Base-by-base conservation (phyloP, 2,888 invertebrate species). In the Idaea aversata region DNA sequence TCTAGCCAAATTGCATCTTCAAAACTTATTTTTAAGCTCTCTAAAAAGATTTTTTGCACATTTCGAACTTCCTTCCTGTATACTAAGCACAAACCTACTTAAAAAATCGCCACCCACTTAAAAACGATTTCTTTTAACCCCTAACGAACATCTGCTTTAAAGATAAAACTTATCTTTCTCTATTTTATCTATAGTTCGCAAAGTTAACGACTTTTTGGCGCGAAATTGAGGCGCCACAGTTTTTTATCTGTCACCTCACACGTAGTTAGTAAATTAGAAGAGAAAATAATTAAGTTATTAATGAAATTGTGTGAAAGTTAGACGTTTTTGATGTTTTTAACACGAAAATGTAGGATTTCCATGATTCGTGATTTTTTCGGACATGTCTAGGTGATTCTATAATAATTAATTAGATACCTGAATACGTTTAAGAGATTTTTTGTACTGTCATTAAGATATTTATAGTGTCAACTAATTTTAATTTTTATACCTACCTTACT, bases 171-270 rank as follows among this genome's bases (percentile, higher is more conserved):
- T 13, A 13, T 73, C 70, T 75, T 78, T 83, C 78, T 81, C 82
- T 77, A 65, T 74, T 80, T 86, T 87, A 87, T 88, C 87, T 86
- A 72, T 82, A 80, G 76, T 75, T 71, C 73, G 78, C 74, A 73
- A 68, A 67, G 66, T 72, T 86, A 86, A 87, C 81, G 85, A 83
- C 83, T 67, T 81, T 81, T 79, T 47, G 82, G 86, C 83, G 83
- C 82, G 79, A 84, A 83, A 81, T 77, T 84, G 86, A 84, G 88
- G 88, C 88, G 88, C 87, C 88, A 77, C 75, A 79, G 78, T 75
- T 77, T 73, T 73, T 75, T 75, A 72, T 70, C 75, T 66, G 63
- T 65, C 68, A 75, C 87, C 87, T 86, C 88, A 90, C 89, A 88
- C 88, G 80, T 82, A 69, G 85, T 77, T 67, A 63, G 62, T 65